These are phyloP conservation scores for Vidua macroura DNA, from an alignment of 2,113 vertebrate species.

Conservation along the genomic window DNA sequence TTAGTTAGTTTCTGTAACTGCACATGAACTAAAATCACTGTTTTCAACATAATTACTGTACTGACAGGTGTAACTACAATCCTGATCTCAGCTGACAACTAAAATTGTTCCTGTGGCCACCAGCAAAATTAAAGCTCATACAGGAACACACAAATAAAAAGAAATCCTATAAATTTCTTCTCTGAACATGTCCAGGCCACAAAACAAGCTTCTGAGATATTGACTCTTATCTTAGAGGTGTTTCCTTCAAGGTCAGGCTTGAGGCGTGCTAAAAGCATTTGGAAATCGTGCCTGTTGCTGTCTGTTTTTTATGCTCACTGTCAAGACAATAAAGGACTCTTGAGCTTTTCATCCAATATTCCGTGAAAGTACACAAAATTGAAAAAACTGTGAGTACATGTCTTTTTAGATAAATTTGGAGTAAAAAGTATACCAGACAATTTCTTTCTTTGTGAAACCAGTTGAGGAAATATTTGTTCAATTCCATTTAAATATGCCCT, in stretches of 20 bases:
- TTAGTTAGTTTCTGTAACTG: background rate
- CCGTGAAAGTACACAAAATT: background rate
- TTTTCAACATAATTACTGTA: slow-evolving; percentile 54
- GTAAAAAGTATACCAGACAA: background rate
- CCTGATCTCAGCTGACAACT: slow-evolving; percentile 63
- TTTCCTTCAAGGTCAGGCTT: slow-evolving; percentile 46
- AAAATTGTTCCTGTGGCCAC: slow-evolving; percentile 52
- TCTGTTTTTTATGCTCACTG: background rate
- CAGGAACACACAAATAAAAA: slow-evolving; percentile 45
- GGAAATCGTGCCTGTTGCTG: background rate
- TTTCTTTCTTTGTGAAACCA: background rate
- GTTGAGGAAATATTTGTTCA: slow-evolving; percentile 7
- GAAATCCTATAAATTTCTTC: slow-evolving; percentile 44
- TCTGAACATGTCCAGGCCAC: slow-evolving; percentile 48
- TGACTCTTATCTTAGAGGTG: slow-evolving; percentile 17
- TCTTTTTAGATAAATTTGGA: background rate
- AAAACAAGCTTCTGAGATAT: slow-evolving; percentile 40
- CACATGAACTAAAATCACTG: background rate
- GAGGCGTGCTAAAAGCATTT: slow-evolving; percentile 14
- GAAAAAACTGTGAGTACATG: background rate
- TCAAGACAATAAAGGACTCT: background rate
- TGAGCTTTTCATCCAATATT: background rate
- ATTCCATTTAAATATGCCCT: background rate
- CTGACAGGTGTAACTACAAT: slow-evolving; percentile 18
- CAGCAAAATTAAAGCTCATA: slow-evolving; percentile 61